Conservation (phyloP, 2,797 vertebrate species). For the Sciaenops ocellatus region DNA sequence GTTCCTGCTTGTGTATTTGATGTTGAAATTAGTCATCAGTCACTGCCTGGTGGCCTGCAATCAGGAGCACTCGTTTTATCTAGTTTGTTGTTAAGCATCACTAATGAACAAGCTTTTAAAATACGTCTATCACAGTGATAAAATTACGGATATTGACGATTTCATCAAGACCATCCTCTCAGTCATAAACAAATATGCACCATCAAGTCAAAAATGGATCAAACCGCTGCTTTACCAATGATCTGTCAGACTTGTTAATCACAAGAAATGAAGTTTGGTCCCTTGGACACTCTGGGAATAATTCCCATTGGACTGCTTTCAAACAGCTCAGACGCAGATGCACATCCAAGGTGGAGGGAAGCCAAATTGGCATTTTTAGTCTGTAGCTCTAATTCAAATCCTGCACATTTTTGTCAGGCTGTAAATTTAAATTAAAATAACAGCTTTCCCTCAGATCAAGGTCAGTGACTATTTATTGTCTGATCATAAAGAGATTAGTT, state of each 20-base stretch:
- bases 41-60: not conserved
- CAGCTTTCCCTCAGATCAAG: not conserved
- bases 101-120: not conserved
- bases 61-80: not conserved
- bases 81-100: not conserved
- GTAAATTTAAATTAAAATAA: not conserved
- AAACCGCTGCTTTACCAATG: not conserved
- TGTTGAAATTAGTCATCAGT: too few species aligned
- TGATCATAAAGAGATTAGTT: not conserved
- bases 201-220: not conserved
- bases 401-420: not conserved
- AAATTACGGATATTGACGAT: not conserved
- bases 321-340: not conserved
- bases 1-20: too few species aligned
- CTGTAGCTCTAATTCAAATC: not conserved
- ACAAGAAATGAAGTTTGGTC: not conserved
- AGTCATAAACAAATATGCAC: constrained; percentile 2
- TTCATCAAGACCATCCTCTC: constrained; percentile 1
- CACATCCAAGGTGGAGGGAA: not conserved
- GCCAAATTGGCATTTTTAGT: not conserved
- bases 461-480: not conserved
- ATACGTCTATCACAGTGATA: not conserved
- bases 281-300: not conserved
- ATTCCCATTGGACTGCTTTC: not conserved
- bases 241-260: not conserved